Percentiles rank a stretch among this genome's conserved stretches.
phyloP scores from a whole-genome alignment of 2,113 vertebrate genomes.

The Myotis davidii region DNA sequence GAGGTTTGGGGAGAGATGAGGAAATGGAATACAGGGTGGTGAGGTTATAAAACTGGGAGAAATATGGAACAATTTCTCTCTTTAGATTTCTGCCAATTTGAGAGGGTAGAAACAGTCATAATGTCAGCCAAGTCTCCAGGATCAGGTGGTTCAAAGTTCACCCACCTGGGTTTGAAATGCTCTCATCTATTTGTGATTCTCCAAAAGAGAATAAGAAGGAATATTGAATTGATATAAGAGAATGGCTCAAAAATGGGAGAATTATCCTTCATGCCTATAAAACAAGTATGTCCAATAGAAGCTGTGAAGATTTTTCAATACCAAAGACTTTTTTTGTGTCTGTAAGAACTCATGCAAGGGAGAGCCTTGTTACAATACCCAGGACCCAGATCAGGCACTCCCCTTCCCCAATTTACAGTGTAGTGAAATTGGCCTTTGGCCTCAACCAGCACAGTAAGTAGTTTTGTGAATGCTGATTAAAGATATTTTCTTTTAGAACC shows the following conservation, averaged over 20 bases:
- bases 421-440: constrained; percentile 46
- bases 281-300: constrained; percentile 82
- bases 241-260: constrained; percentile 87
- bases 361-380: not conserved
- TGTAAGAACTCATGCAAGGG: constrained; percentile 31
- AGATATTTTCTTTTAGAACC: not conserved
- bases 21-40: not conserved
- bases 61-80: not conserved
- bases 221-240: constrained; percentile 82
- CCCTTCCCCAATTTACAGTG: not conserved
- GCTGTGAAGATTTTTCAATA: constrained; percentile 64
- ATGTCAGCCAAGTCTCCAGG: not conserved
- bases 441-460: constrained; percentile 47
- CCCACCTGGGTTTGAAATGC: not conserved
- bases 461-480: not conserved
- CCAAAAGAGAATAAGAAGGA: not conserved
- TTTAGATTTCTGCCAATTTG: not conserved
- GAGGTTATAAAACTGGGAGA: not conserved
- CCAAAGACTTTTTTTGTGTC: constrained; percentile 51
- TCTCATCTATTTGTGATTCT: not conserved
- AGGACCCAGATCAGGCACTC: not conserved
- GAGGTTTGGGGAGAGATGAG: fast-evolving
- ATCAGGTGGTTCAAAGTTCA: not conserved
- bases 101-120: not conserved
- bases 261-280: constrained; percentile 86